phyloP scores from a whole-genome alignment of 2,888 invertebrate species.

The Psylliodes chrysocephalus region DNA sequence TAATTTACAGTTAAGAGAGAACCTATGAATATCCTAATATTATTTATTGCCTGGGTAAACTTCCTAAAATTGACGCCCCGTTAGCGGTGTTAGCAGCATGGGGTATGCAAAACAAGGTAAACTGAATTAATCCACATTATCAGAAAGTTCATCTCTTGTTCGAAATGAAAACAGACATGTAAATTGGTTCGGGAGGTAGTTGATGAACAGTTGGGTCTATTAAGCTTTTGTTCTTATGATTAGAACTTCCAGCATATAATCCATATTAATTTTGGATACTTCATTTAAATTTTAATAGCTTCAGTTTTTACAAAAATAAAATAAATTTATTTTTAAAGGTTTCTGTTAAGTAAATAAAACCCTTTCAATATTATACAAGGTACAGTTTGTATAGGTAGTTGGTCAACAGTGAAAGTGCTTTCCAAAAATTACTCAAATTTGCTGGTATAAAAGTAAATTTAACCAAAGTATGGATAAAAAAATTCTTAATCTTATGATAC shows the following conservation, averaged over 20 bases:
- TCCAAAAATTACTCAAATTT: too few species aligned
- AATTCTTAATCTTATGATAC: too few species aligned
- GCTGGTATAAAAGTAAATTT: too few species aligned
- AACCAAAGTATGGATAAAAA: too few species aligned
- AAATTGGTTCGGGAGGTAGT: slow-evolving; percentile 25
- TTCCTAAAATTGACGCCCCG: slow-evolving; percentile 12
- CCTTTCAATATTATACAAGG: too few species aligned
- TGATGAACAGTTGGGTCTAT: slow-evolving; percentile 19
- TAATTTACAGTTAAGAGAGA: neutral
- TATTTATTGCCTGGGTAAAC: slow-evolving; percentile 8
- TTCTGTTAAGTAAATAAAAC: too few species aligned
- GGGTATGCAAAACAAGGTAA: slow-evolving; percentile 36
- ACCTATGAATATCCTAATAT: slow-evolving; percentile 9
- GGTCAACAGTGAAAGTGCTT: too few species aligned
- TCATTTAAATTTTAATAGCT: slow-evolving; percentile 9
- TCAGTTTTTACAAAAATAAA: too few species aligned
- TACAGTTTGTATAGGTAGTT: too few species aligned
- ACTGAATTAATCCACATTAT: slow-evolving; percentile 32
- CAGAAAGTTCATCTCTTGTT: slow-evolving; percentile 30
- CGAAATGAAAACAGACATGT: slow-evolving; percentile 33
- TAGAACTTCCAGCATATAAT: slow-evolving; percentile 20
- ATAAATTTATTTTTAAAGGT: too few species aligned
- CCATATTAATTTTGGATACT: slow-evolving; percentile 17
- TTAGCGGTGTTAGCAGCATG: slow-evolving; percentile 14
- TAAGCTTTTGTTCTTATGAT: slow-evolving; percentile 23